Conservation (phyloP, 2,888 invertebrate genomes). For the Volucella inanis region DNA sequence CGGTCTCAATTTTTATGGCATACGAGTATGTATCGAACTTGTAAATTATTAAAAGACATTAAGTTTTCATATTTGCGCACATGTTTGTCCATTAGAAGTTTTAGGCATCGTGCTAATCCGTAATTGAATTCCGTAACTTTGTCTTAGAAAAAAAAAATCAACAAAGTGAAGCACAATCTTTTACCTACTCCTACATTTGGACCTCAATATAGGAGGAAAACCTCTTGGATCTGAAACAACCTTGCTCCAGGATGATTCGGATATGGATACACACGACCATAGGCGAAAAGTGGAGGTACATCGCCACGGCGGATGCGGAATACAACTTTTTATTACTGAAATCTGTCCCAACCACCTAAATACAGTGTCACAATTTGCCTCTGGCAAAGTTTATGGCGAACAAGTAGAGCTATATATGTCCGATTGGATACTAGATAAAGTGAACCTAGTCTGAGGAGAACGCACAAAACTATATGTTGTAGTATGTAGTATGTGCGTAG, state of each 20-base stretch:
- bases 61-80: constrained; percentile 1
- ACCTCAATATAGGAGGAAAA: neutral
- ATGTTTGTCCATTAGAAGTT: constrained; percentile 30
- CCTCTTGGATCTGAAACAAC: constrained; percentile 9
- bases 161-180: neutral
- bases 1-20: constrained; percentile 17
- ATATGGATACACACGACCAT: constrained; percentile 1
- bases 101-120: constrained; percentile 23
- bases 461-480: too few species aligned
- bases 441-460: constrained; percentile 14
- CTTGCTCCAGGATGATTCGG: constrained; percentile 13
- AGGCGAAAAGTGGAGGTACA: constrained; percentile 54
- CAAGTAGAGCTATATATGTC: too few species aligned
- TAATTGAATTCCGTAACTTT: constrained; percentile 27
- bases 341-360: constrained; percentile 58
- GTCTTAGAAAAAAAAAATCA: neutral
- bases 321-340: constrained; percentile 62
- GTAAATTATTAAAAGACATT: constrained; percentile 14
- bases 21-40: constrained; percentile 30
- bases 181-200: neutral
- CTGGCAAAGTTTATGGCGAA: constrained; percentile 11
- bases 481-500: neutral
- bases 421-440: constrained; percentile 17
- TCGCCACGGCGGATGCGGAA: constrained; percentile 35
- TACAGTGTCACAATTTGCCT: constrained; percentile 11